Evolutionary conservation across 2,113 vertebrate species (phyloP).

Genomic region (Eonycteris spelaea): DNA sequence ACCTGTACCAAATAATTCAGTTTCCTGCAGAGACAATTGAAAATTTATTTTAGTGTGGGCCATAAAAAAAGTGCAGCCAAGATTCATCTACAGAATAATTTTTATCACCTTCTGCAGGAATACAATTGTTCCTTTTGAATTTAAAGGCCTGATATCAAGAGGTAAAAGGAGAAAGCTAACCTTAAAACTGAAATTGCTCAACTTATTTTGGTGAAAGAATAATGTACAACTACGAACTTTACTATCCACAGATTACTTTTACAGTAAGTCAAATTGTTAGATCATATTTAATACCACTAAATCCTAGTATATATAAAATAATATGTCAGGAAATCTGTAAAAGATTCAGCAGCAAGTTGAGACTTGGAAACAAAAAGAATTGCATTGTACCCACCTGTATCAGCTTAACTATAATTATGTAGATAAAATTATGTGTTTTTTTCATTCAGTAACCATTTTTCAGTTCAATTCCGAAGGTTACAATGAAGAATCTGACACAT

Average conservation of each 20-base stretch:
- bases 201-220: background rate
- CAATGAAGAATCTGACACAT: background rate
- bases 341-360: slow-evolving; percentile 67
- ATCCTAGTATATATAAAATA: slow-evolving; percentile 59
- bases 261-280: slow-evolving; percentile 54
- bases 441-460: slow-evolving; percentile 52
- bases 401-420: slow-evolving; percentile 68
- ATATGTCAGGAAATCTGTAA: slow-evolving; percentile 67
- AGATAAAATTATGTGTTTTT: slow-evolving; percentile 52
- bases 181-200: slow-evolving; percentile 25
- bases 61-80: background rate
- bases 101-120: slow-evolving; percentile 10
- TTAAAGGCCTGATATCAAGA: slow-evolving; percentile 24
- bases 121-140: background rate
- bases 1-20: background rate
- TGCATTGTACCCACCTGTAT: slow-evolving; percentile 52
- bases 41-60: background rate
- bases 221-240: background rate
- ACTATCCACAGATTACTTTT: slow-evolving; percentile 46
- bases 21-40: background rate
- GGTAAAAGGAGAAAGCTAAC: background rate
- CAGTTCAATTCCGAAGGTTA: background rate
- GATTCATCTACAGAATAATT: background rate
- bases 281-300: slow-evolving; percentile 44
- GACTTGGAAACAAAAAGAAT: slow-evolving; percentile 59